Evolutionary conservation across 2,797 vertebrate genomes (phyloP).

Genomic region (Phrynocephalus guinanensis): DNA sequence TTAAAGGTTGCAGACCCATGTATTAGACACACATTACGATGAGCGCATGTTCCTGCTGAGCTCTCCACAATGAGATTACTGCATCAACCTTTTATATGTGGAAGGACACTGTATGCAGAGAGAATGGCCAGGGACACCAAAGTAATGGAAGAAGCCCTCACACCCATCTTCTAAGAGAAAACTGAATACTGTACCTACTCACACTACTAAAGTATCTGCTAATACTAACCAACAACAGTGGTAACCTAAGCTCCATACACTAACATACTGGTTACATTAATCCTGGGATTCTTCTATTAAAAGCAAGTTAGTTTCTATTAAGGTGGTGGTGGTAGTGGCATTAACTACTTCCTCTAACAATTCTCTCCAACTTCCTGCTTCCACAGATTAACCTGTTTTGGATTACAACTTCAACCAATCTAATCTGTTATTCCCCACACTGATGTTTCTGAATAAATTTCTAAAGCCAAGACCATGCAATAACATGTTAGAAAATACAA

Average conservation of each 20-base stretch:
- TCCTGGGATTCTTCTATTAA: not conserved
- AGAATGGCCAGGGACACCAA: not conserved
- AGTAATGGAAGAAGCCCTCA: slow-evolving; percentile 1
- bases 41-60: not conserved
- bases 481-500: no score
- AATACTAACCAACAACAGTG: no score
- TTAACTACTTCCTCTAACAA: no score
- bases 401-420: not conserved
- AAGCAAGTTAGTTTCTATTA: not conserved
- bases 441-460: not conserved
- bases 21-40: not conserved
- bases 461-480: not conserved
- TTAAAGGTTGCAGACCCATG: no score
- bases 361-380: no score
- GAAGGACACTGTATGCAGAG: not conserved
- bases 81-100: not conserved
- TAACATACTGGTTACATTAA: not conserved
- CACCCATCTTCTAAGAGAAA: not conserved
- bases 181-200: not conserved
- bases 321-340: not conserved
- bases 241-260: not conserved
- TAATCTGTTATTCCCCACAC: not conserved
- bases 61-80: not conserved
- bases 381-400: not conserved
- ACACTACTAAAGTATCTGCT: not conserved